Conservation (phyloP, 37 sponge, comb jelly and placozoan species). For the Axinella damicornis region DNA sequence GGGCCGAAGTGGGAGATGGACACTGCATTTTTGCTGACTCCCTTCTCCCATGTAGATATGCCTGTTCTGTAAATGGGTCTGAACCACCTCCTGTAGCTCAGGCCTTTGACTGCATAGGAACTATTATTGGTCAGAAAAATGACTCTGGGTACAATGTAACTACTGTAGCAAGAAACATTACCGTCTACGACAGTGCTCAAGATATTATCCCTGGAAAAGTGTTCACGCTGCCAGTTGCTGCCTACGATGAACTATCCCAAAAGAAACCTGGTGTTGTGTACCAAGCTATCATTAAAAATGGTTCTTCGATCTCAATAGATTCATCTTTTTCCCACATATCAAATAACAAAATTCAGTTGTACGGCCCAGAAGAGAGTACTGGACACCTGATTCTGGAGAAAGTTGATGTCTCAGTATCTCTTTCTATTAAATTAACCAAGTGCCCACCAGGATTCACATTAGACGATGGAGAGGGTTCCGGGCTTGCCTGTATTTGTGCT, state of each 20-base stretch:
- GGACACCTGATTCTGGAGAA: background rate
- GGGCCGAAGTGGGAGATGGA: background rate
- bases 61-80: background rate
- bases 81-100: background rate
- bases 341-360: background rate
- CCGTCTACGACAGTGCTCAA: no score
- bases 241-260: background rate
- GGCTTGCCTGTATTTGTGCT: background rate
- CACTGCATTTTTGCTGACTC: conserved; percentile 14
- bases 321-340: background rate
- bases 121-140: background rate
- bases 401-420: background rate
- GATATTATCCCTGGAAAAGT: no score
- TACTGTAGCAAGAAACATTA: no score
- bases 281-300: background rate
- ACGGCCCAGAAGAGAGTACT: background rate
- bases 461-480: background rate
- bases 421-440: background rate
- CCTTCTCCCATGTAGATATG: background rate
- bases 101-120: conserved; percentile 2
- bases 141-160: no score
- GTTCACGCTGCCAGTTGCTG: background rate
- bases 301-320: background rate
- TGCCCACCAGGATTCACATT: conserved; percentile 24
- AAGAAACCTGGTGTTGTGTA: background rate